Evolutionary conservation across 2,797 vertebrate species (phyloP).

Genomic region (Perdix hodgsoniae): DNA sequence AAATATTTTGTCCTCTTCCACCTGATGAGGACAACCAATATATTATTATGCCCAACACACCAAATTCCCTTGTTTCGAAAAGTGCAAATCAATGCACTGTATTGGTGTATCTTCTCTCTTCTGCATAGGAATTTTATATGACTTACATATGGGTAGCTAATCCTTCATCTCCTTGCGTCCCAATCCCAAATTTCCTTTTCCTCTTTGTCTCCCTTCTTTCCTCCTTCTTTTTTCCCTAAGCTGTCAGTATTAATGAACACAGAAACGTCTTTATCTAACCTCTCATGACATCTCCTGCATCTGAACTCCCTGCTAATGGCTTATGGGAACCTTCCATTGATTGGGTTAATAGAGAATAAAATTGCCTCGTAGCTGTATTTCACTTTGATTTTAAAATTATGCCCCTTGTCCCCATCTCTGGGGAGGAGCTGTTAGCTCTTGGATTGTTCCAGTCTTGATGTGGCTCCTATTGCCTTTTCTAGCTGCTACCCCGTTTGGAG

Average conservation of each 20-base stretch:
- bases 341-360: conserved; percentile 90
- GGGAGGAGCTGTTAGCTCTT: conserved; percentile 39
- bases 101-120: background rate
- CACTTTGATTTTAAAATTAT: conserved; percentile 73
- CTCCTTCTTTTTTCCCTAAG: conserved; percentile 44
- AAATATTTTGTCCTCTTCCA: background rate
- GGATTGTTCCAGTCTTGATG: background rate
- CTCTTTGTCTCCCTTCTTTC: background rate
- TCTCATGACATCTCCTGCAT: conserved; percentile 70
- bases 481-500: background rate
- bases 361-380: conserved; percentile 87
- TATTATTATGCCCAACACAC: background rate
- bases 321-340: conserved; percentile 87
- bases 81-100: background rate
- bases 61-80: background rate
- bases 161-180: conserved; percentile 22
- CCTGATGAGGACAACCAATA: background rate
- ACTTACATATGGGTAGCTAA: background rate
- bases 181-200: conserved; percentile 11
- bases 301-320: conserved; percentile 83
- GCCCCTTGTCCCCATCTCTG: background rate
- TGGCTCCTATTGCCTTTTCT: background rate
- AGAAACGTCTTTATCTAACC: conserved; percentile 82
- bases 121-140: background rate
- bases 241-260: conserved; percentile 78